Evolutionary conservation across 2,888 invertebrate species (phyloP).

Genomic region (Pyrocoelia pectoralis): DNA sequence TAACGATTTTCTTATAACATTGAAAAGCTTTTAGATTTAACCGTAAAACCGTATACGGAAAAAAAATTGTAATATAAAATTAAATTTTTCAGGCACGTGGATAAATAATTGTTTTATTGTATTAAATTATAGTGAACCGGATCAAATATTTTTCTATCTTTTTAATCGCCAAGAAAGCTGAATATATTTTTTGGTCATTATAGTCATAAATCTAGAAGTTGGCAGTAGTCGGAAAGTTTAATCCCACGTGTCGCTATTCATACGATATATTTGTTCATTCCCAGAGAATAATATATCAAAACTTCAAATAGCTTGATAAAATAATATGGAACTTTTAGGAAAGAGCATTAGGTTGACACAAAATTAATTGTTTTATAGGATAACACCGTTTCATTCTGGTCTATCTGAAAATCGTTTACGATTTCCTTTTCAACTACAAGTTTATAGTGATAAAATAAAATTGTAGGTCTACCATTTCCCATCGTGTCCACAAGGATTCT

Average conservation of each 20-base stretch:
- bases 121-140: neutral
- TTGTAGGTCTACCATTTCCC: too few relatives aligned
- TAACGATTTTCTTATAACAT: slow-evolving; percentile 51
- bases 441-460: too few relatives aligned
- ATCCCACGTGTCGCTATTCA: slow-evolving; percentile 52
- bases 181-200: slow-evolving; percentile 48
- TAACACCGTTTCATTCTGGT: slow-evolving; percentile 17
- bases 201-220: slow-evolving; percentile 52
- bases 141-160: neutral
- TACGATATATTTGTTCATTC: slow-evolving; percentile 47
- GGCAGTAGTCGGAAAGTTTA: slow-evolving; percentile 53
- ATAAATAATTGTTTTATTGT: neutral
- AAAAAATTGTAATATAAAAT: slow-evolving; percentile 38
- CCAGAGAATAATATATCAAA: slow-evolving; percentile 44
- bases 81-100: slow-evolving; percentile 3
- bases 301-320: slow-evolving; percentile 39
- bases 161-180: slow-evolving; percentile 17
- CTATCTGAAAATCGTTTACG: too few relatives aligned
- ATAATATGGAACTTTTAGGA: slow-evolving; percentile 32
- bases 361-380: slow-evolving; percentile 29
- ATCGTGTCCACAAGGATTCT: too few relatives aligned
- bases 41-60: slow-evolving; percentile 53
- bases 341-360: slow-evolving; percentile 13
- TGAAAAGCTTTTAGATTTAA: slow-evolving; percentile 54
- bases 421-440: too few relatives aligned